Percentiles rank a stretch among this genome's conserved stretches.
These are phyloP conservation scores for Pongo pygmaeus DNA, from an alignment of 2,113 vertebrate genomes.

Conservation along the genomic window DNA sequence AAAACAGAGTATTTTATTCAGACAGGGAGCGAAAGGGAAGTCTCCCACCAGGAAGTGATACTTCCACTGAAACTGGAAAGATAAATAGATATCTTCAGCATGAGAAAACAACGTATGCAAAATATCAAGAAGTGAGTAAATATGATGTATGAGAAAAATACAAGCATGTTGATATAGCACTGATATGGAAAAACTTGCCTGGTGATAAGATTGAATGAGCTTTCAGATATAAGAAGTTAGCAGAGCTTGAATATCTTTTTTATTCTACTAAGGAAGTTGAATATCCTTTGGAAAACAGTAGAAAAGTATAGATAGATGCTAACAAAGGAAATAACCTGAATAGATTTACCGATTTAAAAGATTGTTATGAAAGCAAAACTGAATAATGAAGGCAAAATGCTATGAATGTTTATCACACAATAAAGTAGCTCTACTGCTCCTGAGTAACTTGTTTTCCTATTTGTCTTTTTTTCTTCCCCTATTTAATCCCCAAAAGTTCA, in stretches of 20 bases:
- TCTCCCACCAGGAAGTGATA: not conserved
- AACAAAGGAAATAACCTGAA: not conserved
- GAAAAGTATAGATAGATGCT: not conserved
- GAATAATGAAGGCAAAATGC: not conserved
- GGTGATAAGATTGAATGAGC: not conserved
- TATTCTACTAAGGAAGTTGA: not conserved
- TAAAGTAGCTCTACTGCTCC: not conserved
- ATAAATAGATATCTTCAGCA: not conserved
- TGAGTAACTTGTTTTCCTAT: not conserved
- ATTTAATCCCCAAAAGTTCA: not conserved
- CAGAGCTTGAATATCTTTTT: not conserved
- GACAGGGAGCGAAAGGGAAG: not conserved
- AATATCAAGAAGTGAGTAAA: not conserved
- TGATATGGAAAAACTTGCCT: not conserved
- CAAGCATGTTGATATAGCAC: not conserved
- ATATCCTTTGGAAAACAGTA: not conserved
- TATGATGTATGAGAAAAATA: not conserved
- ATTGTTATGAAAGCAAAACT: not conserved
- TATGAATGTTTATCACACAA: not conserved
- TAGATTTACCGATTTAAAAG: not conserved
- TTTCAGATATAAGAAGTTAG: not conserved
- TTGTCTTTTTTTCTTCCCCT: not conserved
- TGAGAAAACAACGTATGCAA: not conserved
- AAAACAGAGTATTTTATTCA: not conserved
- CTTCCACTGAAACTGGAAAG: not conserved